Conservation (phyloP, 2,888 invertebrate genomes). For the Drosophila differens region DNA sequence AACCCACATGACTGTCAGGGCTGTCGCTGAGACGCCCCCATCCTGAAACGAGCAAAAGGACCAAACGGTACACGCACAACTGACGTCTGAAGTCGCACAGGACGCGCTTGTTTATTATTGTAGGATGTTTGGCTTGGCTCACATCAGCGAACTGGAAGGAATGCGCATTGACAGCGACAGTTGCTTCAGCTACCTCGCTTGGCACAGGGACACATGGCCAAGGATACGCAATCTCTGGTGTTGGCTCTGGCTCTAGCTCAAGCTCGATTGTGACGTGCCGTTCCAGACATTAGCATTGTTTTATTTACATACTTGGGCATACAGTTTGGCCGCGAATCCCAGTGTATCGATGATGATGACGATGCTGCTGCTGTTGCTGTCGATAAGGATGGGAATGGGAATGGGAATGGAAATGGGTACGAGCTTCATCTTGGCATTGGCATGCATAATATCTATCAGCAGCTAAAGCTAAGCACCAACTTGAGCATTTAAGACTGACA, state of each 20-base stretch:
- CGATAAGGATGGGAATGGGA: background rate
- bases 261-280: constrained; percentile 16
- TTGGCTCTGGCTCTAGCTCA: constrained; percentile 16
- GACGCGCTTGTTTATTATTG: constrained; percentile 76
- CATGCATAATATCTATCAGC: constrained; percentile 65
- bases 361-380: constrained; percentile 4
- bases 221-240: constrained; percentile 27
- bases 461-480: constrained; percentile 57
- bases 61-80: constrained; percentile 29
- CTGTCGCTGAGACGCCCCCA: constrained; percentile 31
- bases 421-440: constrained; percentile 33
- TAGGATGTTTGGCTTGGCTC: constrained; percentile 75
- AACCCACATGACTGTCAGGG: constrained; percentile 47
- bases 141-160: constrained; percentile 80
- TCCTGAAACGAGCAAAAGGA: background rate
- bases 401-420: background rate
- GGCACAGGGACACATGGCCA: constrained; percentile 13
- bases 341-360: constrained; percentile 45
- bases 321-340: constrained; percentile 51
- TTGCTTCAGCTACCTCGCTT: constrained; percentile 42
- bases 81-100: constrained; percentile 64
- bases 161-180: constrained; percentile 75
- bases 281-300: constrained; percentile 75
- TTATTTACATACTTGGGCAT: constrained; percentile 72
- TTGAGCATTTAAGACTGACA: constrained; percentile 62